Evolutionary conservation across 30 jellyfish, hydroid and myxozoan genomes (phyloP), one percentile per base, ranked within the genome.

Genomic region (Sanderia malayensis): DNA sequence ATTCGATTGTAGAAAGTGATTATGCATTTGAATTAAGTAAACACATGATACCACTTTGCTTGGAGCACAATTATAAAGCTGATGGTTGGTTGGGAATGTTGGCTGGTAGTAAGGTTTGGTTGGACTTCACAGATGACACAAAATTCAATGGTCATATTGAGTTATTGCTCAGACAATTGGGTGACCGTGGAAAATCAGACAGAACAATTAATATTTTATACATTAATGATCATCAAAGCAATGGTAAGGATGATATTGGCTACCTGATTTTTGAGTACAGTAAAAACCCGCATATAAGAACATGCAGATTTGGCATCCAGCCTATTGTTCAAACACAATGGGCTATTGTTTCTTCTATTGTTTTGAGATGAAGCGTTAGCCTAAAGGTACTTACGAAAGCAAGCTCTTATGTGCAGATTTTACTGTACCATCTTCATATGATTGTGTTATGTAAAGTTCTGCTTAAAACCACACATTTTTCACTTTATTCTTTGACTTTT

Each of bases 1-100:
- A 11, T 55, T 31, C 4, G 37, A 2, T 46, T 74, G 4, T 64
- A 89, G 97, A 82, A 58, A 79, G 82, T 1, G 97, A 82, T 20
- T 89, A 81, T 37, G 95, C 97, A 44, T 83, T 74, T 74, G 75
- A 59, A 25, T 68, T 89, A 21, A 80, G 95, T 70, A 89, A 81
- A 58, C 89, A 82, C 27, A 78, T 89, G 80, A 76, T 89, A 32
- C 97, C 97, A 47, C 15, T 89, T 4, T 64, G 61, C 0, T 28
- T 89, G 32, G 97, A 89, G 46, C 29, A 70, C 28, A 69, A 76
- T 67, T 81, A 71, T 74, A 70, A 62, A 29, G 94, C 93, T 1
- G 97, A 89, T 64, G 97, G 97, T 21, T 89, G 97, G 97, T 68
- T 89, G 10, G 85, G 93, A 10, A 80, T 81, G 71, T 25, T 81